Conservation (phyloP, 1,140 invertebrate species). For the Orius insidiosus region DNA sequence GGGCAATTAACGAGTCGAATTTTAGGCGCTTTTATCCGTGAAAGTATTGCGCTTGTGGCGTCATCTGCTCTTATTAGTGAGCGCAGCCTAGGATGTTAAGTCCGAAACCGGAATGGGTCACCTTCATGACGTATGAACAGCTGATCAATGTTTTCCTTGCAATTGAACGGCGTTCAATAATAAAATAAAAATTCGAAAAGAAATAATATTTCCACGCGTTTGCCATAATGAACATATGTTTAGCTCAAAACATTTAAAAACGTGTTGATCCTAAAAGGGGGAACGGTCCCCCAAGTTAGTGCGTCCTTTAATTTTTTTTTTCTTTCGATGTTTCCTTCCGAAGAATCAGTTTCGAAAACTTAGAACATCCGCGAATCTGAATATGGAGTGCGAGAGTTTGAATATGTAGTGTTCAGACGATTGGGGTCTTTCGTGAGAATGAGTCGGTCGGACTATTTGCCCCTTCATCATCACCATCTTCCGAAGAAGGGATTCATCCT, state of each 20-base stretch:
- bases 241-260: not conserved
- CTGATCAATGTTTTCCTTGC: constrained; percentile 8
- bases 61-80: no score
- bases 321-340: not conserved
- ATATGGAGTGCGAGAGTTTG: not conserved
- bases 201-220: not conserved
- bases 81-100: no score
- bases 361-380: not conserved
- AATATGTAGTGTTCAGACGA: not conserved
- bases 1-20: no score
- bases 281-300: not conserved
- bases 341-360: not conserved
- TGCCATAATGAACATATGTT: not conserved
- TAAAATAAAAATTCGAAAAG: not conserved
- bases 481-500: constrained; percentile 18
- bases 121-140: not conserved
- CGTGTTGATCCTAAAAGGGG: not conserved
- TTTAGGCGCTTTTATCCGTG: no score
- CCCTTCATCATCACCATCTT: constrained; percentile 17
- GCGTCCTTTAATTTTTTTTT: not conserved
- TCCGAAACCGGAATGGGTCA: no score
- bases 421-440: not conserved
- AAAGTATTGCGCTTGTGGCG: no score
- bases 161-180: not conserved
- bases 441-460: constrained; percentile 15